phyloP scores from a whole-genome alignment of 2,797 vertebrate species.

The Naso thynnoides region DNA sequence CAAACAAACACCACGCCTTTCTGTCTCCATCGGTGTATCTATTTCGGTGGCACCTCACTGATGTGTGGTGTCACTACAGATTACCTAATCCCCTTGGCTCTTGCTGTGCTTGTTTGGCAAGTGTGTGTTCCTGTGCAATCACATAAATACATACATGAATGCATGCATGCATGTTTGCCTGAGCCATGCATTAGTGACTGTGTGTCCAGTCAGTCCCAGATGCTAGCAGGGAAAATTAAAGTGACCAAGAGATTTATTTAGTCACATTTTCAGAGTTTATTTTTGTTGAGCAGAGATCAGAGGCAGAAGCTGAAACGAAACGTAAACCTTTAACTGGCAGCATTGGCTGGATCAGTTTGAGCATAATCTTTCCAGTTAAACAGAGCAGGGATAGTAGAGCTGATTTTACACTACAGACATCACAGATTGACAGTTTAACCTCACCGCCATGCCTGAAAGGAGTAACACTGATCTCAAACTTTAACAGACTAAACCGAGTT shows the following conservation, averaged over 20 bases:
- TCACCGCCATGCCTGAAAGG: background rate
- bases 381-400: background rate
- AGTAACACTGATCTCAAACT: background rate
- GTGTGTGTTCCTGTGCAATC: conserved; percentile 26
- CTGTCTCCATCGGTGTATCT: conserved; percentile 60
- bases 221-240: background rate
- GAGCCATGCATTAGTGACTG: background rate
- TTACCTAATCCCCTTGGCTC: conserved; percentile 69
- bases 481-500: background rate
- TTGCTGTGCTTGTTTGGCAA: conserved; percentile 15
- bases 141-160: conserved; percentile 4
- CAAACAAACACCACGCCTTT: conserved; percentile 48
- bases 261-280: background rate
- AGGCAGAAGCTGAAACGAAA: background rate
- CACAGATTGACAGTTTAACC: background rate
- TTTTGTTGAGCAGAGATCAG: conserved; percentile 1
- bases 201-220: background rate
- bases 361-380: conserved; percentile 41
- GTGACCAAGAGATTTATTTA: background rate
- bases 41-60: conserved; percentile 66
- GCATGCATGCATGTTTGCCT: conserved; percentile 19
- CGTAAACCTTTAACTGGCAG: background rate
- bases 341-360: conserved; percentile 27
- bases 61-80: conserved; percentile 63
- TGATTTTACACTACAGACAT: conserved; percentile 4